Evolutionary conservation across 2,888 invertebrate species (phyloP).

Genomic region (Drosophila algonquin): DNA sequence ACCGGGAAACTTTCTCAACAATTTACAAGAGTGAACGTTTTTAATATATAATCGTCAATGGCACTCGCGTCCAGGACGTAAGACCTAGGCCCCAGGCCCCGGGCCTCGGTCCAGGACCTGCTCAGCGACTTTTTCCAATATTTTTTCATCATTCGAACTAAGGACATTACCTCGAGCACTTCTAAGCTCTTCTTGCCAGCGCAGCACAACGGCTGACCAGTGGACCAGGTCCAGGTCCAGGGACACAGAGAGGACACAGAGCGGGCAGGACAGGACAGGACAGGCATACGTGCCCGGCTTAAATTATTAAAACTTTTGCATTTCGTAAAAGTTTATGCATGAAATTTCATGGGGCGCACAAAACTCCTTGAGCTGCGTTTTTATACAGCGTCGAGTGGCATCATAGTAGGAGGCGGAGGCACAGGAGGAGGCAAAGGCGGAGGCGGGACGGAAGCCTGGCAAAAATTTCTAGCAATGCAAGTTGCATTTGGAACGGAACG

Average conservation of each 20-base stretch:
- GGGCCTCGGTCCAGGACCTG: background rate
- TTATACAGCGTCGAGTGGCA: constrained; percentile 28
- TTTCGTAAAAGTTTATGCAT: constrained; percentile 77
- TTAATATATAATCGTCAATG: constrained; percentile 40
- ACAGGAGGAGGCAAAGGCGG: no score
- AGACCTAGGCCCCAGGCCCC: background rate
- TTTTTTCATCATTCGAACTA: constrained; percentile 10
- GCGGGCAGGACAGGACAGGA: constrained; percentile 13
- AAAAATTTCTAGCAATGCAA: constrained; percentile 35
- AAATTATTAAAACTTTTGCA: constrained; percentile 78
- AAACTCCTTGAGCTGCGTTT: constrained; percentile 66
- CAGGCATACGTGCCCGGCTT: constrained; percentile 74
- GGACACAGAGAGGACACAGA: background rate
- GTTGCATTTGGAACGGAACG: constrained; percentile 44
- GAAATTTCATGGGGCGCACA: constrained; percentile 73
- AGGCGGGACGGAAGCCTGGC: background rate
- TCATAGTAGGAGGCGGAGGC: background rate
- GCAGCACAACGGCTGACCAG: constrained; percentile 30
- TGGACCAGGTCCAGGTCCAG: background rate
- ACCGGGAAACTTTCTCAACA: constrained; percentile 25
- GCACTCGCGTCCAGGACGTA: background rate
- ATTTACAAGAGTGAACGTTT: constrained; percentile 3
- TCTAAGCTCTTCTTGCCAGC: constrained; percentile 47
- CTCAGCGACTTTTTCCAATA: constrained; percentile 3
- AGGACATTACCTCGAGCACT: constrained; percentile 48